These are phyloP conservation scores for Harpegnathos saltator DNA, from an alignment of 1,140 invertebrate genomes.

Conservation along the genomic window DNA sequence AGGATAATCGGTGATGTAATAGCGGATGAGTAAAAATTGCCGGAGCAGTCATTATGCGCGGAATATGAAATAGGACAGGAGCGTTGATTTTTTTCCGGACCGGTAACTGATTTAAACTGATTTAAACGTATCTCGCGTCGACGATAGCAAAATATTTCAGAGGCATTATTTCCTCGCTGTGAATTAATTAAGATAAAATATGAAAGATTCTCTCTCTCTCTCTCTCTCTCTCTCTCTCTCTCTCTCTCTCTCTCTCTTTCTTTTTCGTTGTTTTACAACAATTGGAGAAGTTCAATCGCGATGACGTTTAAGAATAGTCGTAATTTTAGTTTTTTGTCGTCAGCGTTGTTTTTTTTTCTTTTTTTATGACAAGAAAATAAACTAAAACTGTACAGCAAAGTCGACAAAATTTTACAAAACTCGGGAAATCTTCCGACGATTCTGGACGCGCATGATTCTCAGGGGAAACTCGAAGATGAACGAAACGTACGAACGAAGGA, in stretches of 20 bases:
- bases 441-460: background rate
- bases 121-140: background rate
- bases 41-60: background rate
- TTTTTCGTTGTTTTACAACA: background rate
- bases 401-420: too few species aligned
- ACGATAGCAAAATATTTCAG: background rate
- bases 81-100: background rate
- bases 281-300: background rate
- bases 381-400: too few species aligned
- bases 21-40: background rate
- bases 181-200: background rate
- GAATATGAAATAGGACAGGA: background rate
- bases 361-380: too few species aligned
- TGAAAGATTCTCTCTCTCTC: background rate
- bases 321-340: background rate
- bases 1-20: slow-evolving; percentile 28
- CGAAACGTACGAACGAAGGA: background rate
- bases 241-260: too few species aligned
- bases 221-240: too few species aligned
- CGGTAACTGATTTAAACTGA: background rate
- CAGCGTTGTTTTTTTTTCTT: background rate
- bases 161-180: background rate
- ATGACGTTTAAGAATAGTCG: background rate
- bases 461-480: background rate
- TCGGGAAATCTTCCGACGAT: too few species aligned